Conservation (phyloP, 2,888 invertebrate species). For the Scaptomyza reducta region DNA sequence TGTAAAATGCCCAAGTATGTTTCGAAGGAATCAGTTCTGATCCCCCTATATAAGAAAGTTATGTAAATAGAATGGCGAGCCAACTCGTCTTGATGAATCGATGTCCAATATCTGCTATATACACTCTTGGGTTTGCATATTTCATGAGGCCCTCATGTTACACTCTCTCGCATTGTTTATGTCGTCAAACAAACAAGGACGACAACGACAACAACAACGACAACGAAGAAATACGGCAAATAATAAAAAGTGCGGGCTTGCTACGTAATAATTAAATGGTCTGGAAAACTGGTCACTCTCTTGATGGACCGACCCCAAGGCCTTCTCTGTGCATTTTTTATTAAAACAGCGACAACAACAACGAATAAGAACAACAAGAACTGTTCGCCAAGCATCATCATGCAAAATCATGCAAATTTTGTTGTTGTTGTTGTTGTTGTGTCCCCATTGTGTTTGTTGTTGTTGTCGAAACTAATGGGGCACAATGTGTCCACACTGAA, state of each 20-base stretch:
- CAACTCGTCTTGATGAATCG: neutral
- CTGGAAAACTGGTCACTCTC: conserved; percentile 80
- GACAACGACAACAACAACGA: neutral
- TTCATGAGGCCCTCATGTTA: neutral
- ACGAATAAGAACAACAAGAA: conserved; percentile 12
- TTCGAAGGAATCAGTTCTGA: no score
- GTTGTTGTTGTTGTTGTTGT: conserved; percentile 51
- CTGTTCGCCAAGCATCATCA: conserved; percentile 39
- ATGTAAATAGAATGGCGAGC: neutral
- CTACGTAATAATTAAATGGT: conserved; percentile 75
- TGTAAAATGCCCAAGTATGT: no score
- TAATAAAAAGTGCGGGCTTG: conserved; percentile 63
- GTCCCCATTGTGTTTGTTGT: conserved; percentile 48
- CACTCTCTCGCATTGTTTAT: neutral
- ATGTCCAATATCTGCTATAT: no score
- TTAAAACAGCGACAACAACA: conserved; percentile 48
- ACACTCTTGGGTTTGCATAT: neutral
- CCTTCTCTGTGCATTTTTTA: conserved; percentile 59
- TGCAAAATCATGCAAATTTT: conserved; percentile 77
- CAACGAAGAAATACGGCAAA: conserved; percentile 3
- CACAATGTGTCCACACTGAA: conserved; percentile 74
- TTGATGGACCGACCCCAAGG: conserved; percentile 25
- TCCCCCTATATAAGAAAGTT: neutral
- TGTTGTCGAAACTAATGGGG: conserved; percentile 76
- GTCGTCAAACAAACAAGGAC: neutral